A percentile compares a stretch with the other conserved stretches of the same genome.
Evolutionary conservation across 2,888 invertebrate species (phyloP).

Genomic region (Tholera decimalis): DNA sequence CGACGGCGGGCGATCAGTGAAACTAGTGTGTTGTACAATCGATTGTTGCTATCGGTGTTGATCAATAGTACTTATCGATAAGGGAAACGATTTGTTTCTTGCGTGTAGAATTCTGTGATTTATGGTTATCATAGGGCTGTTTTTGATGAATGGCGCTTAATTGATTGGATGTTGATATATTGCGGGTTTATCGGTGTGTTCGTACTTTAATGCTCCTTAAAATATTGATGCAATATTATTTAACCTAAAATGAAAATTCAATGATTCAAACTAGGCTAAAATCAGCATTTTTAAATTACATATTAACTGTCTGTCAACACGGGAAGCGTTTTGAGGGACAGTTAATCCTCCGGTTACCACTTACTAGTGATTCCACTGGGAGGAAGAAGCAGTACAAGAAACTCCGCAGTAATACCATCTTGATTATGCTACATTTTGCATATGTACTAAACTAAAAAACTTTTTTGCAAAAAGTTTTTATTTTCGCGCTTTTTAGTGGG

Average conservation of each 20-base stretch:
- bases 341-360: too few relatives aligned
- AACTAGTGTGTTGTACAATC: slow-evolving; percentile 57
- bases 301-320: too few relatives aligned
- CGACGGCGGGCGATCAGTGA: slow-evolving; percentile 67
- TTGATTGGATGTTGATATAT: slow-evolving; percentile 31
- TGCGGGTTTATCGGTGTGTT: not conserved
- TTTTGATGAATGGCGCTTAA: slow-evolving; percentile 32
- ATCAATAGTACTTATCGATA: slow-evolving; percentile 49
- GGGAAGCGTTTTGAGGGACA: too few relatives aligned
- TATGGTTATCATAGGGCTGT: slow-evolving; percentile 23
- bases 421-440: not conserved
- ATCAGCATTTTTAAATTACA: too few relatives aligned
- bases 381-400: too few relatives aligned
- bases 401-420: too few relatives aligned
- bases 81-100: slow-evolving; percentile 44
- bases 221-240: not conserved
- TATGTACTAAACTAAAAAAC: not conserved
- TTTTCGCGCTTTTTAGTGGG: too few relatives aligned
- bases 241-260: not conserved
- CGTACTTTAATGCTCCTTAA: not conserved
- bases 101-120: slow-evolving; percentile 28
- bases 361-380: too few relatives aligned
- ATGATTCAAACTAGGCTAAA: too few relatives aligned
- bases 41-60: slow-evolving; percentile 48
- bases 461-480: too few relatives aligned